Conservation (phyloP, 2,888 invertebrate genomes). For the Pandemis cinnamomeana region DNA sequence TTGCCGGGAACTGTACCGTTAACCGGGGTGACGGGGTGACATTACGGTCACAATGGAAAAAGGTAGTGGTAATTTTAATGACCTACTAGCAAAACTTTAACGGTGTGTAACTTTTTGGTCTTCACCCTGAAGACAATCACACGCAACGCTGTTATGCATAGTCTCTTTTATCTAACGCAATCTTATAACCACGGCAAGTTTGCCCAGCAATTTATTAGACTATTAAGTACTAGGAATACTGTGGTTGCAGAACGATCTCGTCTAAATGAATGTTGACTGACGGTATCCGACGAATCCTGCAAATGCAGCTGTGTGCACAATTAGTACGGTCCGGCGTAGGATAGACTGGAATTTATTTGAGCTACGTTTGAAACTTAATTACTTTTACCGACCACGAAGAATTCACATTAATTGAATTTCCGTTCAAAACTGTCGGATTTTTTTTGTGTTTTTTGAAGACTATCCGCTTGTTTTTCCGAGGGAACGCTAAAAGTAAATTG, state of each 20-base stretch:
- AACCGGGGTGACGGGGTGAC: too few species aligned
- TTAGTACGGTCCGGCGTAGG: conserved; percentile 43
- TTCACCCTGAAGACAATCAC: too few species aligned
- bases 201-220: conserved; percentile 27
- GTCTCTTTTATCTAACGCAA: not conserved
- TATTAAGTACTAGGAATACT: conserved; percentile 43
- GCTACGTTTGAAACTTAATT: conserved; percentile 25
- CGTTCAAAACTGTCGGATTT: not conserved
- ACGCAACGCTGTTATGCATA: too few species aligned
- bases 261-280: conserved; percentile 50
- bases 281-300: conserved; percentile 39
- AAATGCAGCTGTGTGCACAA: conserved; percentile 47
- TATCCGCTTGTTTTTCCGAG: not conserved
- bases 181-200: not conserved
- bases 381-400: conserved; percentile 12
- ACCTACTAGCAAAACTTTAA: too few species aligned
- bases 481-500: not conserved
- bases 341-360: conserved; percentile 21
- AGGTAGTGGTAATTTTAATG: too few species aligned
- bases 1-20: too few species aligned
- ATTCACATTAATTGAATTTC: conserved; percentile 11
- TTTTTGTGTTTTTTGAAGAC: not conserved
- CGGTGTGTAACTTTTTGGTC: too few species aligned
- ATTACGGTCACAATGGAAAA: too few species aligned
- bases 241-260: conserved; percentile 42